These are phyloP conservation scores for Amazona guildingii DNA, from an alignment of 2,113 vertebrate species.

Conservation along the genomic window DNA sequence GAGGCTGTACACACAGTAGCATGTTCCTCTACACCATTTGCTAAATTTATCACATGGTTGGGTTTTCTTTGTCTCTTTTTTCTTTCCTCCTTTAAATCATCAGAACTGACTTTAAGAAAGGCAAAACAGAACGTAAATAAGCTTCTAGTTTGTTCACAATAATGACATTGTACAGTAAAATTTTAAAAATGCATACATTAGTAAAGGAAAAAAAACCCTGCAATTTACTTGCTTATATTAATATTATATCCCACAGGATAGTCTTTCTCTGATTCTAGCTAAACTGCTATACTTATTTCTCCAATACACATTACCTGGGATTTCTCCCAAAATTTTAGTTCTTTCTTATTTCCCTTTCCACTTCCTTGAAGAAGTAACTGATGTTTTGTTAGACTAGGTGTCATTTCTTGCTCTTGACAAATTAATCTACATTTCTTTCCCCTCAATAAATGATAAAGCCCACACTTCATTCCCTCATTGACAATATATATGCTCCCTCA, in stretches of 20 bases:
- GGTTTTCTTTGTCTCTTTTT: neutral
- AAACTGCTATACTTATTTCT: neutral
- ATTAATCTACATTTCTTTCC: neutral
- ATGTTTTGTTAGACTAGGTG: neutral
- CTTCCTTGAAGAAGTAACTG: neutral
- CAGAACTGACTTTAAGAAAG: neutral
- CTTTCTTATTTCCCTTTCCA: neutral
- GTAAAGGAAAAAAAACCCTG: slow-evolving; percentile 13
- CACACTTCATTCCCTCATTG: neutral
- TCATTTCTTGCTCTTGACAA: neutral
- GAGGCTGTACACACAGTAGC: neutral
- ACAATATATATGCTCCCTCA: neutral
- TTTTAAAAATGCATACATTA: neutral
- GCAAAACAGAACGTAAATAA: neutral
- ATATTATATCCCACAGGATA: neutral
- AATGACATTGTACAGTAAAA: neutral
- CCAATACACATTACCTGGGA: neutral
- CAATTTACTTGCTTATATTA: neutral
- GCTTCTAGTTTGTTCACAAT: neutral
- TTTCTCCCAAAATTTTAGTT: neutral
- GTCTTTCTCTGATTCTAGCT: neutral
- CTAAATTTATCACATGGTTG: neutral
- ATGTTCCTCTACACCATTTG: neutral
- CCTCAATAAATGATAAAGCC: neutral
- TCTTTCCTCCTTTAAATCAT: neutral